Conservation (phyloP, 2,797 vertebrate genomes). For the Lagodon rhomboides region DNA sequence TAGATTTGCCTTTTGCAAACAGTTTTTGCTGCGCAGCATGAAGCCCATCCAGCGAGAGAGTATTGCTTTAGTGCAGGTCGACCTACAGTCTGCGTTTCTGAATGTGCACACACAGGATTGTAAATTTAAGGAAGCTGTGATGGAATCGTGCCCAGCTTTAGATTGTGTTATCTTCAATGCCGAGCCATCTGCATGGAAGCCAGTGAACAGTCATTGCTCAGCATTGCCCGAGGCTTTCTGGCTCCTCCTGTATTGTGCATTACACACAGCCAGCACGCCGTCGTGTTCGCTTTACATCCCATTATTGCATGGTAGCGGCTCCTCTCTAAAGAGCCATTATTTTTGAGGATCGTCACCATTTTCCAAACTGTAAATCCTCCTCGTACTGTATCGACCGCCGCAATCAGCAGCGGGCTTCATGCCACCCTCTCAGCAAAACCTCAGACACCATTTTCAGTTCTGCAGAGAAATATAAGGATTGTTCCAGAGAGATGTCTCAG, state of each 20-base stretch:
- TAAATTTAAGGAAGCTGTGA: conserved; percentile 15
- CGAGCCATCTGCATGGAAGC: conserved; percentile 4
- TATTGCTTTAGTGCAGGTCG: neutral
- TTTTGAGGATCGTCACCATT: conserved; percentile 5
- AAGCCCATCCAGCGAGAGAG: conserved; percentile 18
- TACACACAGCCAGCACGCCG: conserved; percentile 15
- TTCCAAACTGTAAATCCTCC: conserved; percentile 16
- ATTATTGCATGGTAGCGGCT: conserved; percentile 26
- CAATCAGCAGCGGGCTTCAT: conserved; percentile 11
- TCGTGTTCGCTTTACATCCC: conserved; percentile 19
- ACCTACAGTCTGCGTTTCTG: neutral
- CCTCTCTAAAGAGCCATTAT: conserved; percentile 26
- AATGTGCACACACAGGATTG: conserved; percentile 14
- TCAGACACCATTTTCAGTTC: conserved; percentile 28
- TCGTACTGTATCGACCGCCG: conserved; percentile 18
- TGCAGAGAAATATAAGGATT: conserved; percentile 23
- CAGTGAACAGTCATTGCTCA: conserved; percentile 31
- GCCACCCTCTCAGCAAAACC: conserved; percentile 22
- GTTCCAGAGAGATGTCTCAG: conserved; percentile 38
- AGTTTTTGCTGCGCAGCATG: conserved; percentile 3
- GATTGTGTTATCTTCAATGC: conserved; percentile 8
- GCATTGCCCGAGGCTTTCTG: conserved; percentile 15
- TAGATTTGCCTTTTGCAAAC: conserved; percentile 45
- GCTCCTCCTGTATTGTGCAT: conserved; percentile 22
- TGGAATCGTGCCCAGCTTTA: conserved; percentile 41